phyloP scores from a whole-genome alignment of 2,797 vertebrate species.

The Rhinichthys osculus region DNA sequence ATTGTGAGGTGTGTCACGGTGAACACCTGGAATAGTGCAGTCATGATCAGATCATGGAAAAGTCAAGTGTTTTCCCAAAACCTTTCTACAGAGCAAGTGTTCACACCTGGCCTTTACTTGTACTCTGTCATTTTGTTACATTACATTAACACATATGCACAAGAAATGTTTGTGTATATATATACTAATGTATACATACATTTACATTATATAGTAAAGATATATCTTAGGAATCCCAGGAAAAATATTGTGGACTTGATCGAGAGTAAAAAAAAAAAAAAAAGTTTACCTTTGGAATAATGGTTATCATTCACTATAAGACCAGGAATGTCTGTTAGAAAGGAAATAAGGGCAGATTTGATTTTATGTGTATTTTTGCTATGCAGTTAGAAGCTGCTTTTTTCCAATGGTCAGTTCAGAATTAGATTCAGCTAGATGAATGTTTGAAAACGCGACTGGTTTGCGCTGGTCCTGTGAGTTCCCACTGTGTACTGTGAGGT shows the following conservation, averaged over 20 bases:
- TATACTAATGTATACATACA: too few relatives aligned
- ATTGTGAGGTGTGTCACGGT: conserved; percentile 10
- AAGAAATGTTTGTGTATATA: too few relatives aligned
- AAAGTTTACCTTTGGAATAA: background rate
- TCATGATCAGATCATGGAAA: conserved; percentile 49
- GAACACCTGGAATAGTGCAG: conserved; percentile 51
- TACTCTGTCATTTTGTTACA: background rate
- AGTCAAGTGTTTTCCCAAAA: conserved; percentile 51
- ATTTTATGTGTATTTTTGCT: background rate
- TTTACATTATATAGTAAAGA: background rate
- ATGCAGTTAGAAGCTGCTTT: background rate
- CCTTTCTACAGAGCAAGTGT: conserved; percentile 4
- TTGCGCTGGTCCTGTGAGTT: conserved; percentile 13
- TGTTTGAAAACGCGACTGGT: background rate
- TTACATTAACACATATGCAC: background rate
- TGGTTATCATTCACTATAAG: background rate
- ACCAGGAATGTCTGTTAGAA: background rate
- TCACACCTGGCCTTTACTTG: conserved; percentile 11
- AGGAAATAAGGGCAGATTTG: background rate
- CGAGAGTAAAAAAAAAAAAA: too few relatives aligned
- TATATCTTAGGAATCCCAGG: background rate
- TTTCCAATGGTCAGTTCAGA: background rate
- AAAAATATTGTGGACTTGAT: background rate
- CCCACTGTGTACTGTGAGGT: conserved; percentile 41
- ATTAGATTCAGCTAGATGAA: background rate